Evolutionary conservation across 2,797 vertebrate species (phyloP).

Genomic region (Sphaeramia orbicularis): DNA sequence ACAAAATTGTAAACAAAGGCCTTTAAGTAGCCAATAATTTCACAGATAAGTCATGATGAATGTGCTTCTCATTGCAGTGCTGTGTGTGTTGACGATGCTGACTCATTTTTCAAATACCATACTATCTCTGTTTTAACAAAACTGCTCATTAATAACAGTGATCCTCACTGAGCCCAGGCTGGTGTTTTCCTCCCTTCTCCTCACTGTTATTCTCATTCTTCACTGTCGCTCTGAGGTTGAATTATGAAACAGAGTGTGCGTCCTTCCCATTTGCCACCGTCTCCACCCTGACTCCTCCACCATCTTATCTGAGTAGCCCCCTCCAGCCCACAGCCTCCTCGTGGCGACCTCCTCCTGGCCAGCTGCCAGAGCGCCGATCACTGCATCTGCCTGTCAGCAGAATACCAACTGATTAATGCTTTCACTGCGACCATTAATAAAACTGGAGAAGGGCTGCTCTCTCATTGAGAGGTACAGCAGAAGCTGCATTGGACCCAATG

Average conservation of each 20-base stretch:
- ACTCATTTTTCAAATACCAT: constrained; percentile 38
- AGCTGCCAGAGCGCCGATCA: constrained; percentile 46
- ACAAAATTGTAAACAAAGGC: constrained; percentile 33
- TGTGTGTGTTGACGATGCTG: background rate
- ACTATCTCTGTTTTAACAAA: constrained; percentile 36
- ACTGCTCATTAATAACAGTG: constrained; percentile 43
- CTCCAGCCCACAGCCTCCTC: constrained; percentile 33
- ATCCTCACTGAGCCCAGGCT: constrained; percentile 3
- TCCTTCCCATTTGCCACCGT: constrained; percentile 7
- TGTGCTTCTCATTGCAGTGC: background rate
- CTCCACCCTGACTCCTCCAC: constrained; percentile 22
- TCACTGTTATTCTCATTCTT: constrained; percentile 21
- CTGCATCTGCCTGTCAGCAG: constrained; percentile 68
- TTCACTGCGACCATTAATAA: constrained; percentile 68
- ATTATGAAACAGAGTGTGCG: constrained; percentile 2
- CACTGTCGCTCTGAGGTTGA: constrained; percentile 22
- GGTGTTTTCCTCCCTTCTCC: constrained; percentile 7
- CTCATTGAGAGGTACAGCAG: constrained; percentile 60
- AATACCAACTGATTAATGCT: constrained; percentile 64
- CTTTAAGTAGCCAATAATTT: constrained; percentile 14
- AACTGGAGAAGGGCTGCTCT: constrained; percentile 38
- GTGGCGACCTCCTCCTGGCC: constrained; percentile 46
- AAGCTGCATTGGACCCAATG: constrained; percentile 33
- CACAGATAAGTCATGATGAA: constrained; percentile 35
- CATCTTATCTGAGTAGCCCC: constrained; percentile 39